A percentile compares a stretch with the other conserved stretches of the same genome.
Conservation (phyloP, 2,113 vertebrate species). For the Aythya baeri region DNA sequence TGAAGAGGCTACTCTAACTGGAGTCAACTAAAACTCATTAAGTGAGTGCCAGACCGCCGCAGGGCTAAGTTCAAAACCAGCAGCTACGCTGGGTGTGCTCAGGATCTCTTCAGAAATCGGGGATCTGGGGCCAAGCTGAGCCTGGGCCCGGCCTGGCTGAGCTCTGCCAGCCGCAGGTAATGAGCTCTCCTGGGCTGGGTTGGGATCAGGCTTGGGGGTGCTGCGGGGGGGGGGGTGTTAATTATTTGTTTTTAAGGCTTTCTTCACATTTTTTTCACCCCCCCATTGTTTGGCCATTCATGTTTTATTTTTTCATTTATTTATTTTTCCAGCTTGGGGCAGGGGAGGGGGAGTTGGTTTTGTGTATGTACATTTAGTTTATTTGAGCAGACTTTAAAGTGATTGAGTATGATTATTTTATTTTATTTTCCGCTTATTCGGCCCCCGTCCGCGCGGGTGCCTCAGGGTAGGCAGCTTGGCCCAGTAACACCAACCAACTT, state of each 20-base stretch:
- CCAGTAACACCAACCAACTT: too few relatives aligned
- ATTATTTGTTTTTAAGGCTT: too few relatives aligned
- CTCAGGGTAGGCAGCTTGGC: too few relatives aligned
- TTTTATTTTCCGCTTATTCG: not conserved
- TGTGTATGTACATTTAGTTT: not conserved
- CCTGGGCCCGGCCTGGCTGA: not conserved
- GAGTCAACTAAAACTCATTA: not conserved
- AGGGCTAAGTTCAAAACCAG: not conserved
- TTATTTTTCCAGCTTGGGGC: too few relatives aligned
- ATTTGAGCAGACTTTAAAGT: not conserved
- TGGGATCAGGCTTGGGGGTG: too few relatives aligned
- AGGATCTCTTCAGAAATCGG: not conserved
- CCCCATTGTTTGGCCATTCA: too few relatives aligned
- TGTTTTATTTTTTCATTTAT: too few relatives aligned
- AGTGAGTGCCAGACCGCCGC: not conserved
- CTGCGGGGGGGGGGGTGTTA: too few relatives aligned
- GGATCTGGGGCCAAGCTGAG: not conserved
- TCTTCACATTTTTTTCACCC: too few relatives aligned
- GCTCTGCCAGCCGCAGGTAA: too few relatives aligned
- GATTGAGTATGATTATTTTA: not conserved
- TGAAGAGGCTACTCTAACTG: not conserved
- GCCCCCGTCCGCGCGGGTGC: accelerated
- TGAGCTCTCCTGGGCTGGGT: too few relatives aligned
- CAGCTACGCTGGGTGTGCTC: not conserved
- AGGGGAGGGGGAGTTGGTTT: too few relatives aligned